These are phyloP conservation scores for Silvanus unidentatus DNA, from an alignment of 2,888 invertebrate genomes.

Conservation along the genomic window DNA sequence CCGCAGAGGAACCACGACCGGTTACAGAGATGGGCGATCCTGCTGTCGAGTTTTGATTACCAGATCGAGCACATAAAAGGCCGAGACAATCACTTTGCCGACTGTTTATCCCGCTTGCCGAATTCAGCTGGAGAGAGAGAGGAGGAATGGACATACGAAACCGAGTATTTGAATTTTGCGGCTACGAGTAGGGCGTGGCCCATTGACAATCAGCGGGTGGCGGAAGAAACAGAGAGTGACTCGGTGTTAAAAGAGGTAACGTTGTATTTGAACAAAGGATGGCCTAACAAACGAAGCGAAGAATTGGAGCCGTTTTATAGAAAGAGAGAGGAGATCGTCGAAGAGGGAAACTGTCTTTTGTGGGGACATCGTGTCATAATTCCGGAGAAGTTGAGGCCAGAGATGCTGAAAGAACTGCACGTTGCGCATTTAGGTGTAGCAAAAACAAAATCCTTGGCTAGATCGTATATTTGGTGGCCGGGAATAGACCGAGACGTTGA, in stretches of 20 bases:
- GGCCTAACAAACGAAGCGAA: constrained; percentile 1
- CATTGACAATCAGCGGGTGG: constrained; percentile 9
- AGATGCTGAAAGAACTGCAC: constrained; percentile 2
- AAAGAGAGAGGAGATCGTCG: not conserved
- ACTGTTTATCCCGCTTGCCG: constrained; percentile 11
- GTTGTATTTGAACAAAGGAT: constrained; percentile 3
- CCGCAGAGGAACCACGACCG: constrained; percentile 33
- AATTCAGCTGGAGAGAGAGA: not conserved
- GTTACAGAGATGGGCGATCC: constrained; percentile 29
- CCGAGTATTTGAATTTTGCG: constrained; percentile 12
- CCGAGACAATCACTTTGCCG: constrained; percentile 11
- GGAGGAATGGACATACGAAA: constrained; percentile 7
- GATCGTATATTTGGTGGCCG: constrained; percentile 8
- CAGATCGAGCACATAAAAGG: constrained; percentile 13
- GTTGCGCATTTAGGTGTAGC: not conserved
- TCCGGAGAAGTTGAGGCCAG: not conserved
- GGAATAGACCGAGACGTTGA: constrained; percentile 6
- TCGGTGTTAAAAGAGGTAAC: constrained; percentile 1
- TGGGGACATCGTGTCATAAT: not conserved
- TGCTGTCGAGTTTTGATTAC: constrained; percentile 13
- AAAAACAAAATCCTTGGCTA: not conserved
- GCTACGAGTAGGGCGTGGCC: too few species aligned
- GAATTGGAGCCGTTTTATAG: not conserved
- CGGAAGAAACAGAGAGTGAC: too few species aligned
- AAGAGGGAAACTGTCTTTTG: not conserved